Conservation (phyloP, 2,888 invertebrate species). For the Drosophila meridiana region DNA sequence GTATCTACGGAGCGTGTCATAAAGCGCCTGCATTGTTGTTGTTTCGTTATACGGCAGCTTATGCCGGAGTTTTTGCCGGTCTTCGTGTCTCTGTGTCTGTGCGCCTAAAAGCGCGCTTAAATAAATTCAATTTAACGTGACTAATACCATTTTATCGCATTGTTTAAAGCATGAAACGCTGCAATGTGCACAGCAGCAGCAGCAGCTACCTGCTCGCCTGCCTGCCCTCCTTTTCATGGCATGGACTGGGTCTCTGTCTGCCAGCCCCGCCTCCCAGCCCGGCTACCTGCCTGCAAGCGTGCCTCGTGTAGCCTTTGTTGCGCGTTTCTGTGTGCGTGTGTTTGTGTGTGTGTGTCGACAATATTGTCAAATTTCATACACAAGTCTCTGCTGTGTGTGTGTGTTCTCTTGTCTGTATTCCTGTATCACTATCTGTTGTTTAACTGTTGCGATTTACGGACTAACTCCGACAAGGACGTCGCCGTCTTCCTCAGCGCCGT, state of each 20-base stretch:
- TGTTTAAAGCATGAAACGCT: slow-evolving; percentile 77
- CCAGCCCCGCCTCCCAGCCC: slow-evolving; percentile 8
- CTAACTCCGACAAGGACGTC: slow-evolving; percentile 56
- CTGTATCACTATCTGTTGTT: slow-evolving; percentile 44
- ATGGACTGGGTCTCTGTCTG: not conserved
- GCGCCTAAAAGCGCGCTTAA: slow-evolving; percentile 82
- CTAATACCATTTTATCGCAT: slow-evolving; percentile 80
- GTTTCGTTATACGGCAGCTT: slow-evolving; percentile 38
- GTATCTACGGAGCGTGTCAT: slow-evolving; percentile 9
- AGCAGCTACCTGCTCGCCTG: slow-evolving; percentile 7
- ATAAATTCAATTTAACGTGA: slow-evolving; percentile 82
- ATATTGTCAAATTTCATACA: slow-evolving; percentile 76
- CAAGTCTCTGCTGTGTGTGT: slow-evolving; percentile 23
- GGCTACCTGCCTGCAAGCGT: slow-evolving; percentile 51
- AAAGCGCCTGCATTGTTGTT: slow-evolving; percentile 32
- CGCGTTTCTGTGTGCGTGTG: slow-evolving; percentile 22
- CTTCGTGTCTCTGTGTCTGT: slow-evolving; percentile 15
- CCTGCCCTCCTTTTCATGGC: slow-evolving; percentile 1
- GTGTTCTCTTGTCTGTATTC: slow-evolving; percentile 36
- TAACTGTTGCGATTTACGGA: slow-evolving; percentile 77
- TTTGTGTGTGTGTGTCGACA: slow-evolving; percentile 57
- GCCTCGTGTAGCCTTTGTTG: slow-evolving; percentile 32
- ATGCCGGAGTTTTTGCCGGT: slow-evolving; percentile 36
- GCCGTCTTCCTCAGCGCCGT: slow-evolving; percentile 17
- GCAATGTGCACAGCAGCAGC: slow-evolving; percentile 46